A percentile compares a stretch with the other conserved stretches of the same genome.
These are phyloP conservation scores for Taphrorychus bicolor DNA, from an alignment of 2,888 invertebrate species.

Conservation along the genomic window DNA sequence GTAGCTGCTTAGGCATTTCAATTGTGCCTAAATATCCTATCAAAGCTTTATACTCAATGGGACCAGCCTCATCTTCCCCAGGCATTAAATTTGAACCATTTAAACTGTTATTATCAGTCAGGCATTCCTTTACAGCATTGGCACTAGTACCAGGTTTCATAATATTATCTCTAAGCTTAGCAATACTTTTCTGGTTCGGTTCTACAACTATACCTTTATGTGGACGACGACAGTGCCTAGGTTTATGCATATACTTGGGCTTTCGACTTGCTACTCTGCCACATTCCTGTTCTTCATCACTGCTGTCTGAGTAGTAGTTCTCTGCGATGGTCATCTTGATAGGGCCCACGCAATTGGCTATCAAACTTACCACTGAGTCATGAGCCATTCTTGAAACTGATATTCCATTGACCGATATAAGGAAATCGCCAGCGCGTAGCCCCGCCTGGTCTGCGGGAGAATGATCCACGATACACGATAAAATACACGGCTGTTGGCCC, in stretches of 20 bases:
- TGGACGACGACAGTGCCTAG: conserved; percentile 47
- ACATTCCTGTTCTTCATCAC: conserved; percentile 75
- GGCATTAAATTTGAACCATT: conserved; percentile 36
- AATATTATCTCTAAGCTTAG: conserved; percentile 42
- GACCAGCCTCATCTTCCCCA: conserved; percentile 60
- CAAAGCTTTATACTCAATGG: conserved; percentile 81
- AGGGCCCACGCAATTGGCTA: conserved; percentile 84
- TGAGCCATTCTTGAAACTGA: conserved; percentile 92
- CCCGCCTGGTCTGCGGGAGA: conserved; percentile 93
- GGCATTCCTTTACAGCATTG: conserved; percentile 39
- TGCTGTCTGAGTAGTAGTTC: conserved; percentile 85
- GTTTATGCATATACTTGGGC: conserved; percentile 68
- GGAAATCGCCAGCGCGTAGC: conserved; percentile 88
- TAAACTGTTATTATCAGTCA: conserved; percentile 35
- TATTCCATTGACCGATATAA: conserved; percentile 89
- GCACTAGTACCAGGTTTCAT: conserved; percentile 42
- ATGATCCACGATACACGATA: conserved; percentile 90
- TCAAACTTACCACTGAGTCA: conserved; percentile 90
- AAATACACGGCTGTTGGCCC: conserved; percentile 93
- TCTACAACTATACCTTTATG: conserved; percentile 45
- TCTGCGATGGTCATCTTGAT: conserved; percentile 87
- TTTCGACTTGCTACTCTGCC: conserved; percentile 64
- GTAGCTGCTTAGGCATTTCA: conserved; percentile 88
- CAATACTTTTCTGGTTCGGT: conserved; percentile 41
- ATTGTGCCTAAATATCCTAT: conserved; percentile 96